phyloP scores from a whole-genome alignment of 2,888 invertebrate species.

The Ophioninae sp. region DNA sequence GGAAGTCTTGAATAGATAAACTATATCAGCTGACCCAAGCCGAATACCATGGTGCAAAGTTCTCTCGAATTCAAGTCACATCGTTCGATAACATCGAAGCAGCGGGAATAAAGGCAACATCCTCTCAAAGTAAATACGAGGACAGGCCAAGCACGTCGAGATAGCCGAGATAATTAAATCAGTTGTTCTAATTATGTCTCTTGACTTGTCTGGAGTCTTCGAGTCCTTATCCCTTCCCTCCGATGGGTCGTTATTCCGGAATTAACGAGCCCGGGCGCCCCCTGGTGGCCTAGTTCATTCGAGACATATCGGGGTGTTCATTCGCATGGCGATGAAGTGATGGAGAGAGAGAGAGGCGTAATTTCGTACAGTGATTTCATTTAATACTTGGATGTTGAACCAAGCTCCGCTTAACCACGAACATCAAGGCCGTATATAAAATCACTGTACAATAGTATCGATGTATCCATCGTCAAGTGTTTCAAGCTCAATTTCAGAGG shows the following conservation, averaged over 20 bases:
- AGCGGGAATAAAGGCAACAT: constrained; percentile 38
- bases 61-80: constrained; percentile 65
- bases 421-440: too few species aligned
- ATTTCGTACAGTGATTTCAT: too few species aligned
- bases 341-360: too few species aligned
- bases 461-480: too few species aligned
- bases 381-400: too few species aligned
- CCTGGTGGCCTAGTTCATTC: constrained; percentile 1
- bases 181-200: constrained; percentile 67
- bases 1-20: background rate
- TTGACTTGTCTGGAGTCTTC: constrained; percentile 37
- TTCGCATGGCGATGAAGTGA: too few species aligned
- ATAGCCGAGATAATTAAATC: constrained; percentile 69
- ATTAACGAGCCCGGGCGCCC: background rate
- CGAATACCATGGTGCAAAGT: constrained; percentile 30
- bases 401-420: too few species aligned
- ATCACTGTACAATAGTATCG: too few species aligned
- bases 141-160: constrained; percentile 40
- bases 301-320: constrained; percentile 2
- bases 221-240: background rate
- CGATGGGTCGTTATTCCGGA: constrained; percentile 1
- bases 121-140: constrained; percentile 18
- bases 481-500: too few species aligned
- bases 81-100: constrained; percentile 67
- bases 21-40: constrained; percentile 15